These are phyloP conservation scores for Pseudomyrmex flavicornis DNA, from an alignment of 1,140 invertebrate genomes.

Conservation along the genomic window DNA sequence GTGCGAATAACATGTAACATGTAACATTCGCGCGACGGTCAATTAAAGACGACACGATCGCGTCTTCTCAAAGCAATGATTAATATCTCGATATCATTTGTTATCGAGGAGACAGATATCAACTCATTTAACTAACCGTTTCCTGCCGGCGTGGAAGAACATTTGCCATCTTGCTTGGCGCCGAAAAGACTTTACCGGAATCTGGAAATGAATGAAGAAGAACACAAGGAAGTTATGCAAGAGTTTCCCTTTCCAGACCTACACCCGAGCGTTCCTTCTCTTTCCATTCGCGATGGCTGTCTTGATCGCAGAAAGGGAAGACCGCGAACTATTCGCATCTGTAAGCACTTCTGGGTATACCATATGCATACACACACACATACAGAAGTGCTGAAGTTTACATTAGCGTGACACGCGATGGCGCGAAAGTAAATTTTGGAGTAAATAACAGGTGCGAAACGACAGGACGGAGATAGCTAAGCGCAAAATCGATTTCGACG, in stretches of 20 bases:
- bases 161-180: conserved; percentile 11
- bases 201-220: conserved; percentile 22
- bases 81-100: conserved; percentile 32
- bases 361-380: too few species aligned
- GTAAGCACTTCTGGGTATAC: too few species aligned
- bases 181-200: background rate
- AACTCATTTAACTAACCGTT: conserved; percentile 17
- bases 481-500: too few species aligned
- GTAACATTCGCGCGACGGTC: background rate
- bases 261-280: background rate
- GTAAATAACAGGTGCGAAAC: too few species aligned
- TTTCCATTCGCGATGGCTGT: background rate
- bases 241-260: background rate
- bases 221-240: conserved; percentile 4
- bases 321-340: too few species aligned
- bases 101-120: background rate
- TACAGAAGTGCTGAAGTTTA: too few species aligned
- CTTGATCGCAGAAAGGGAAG: background rate
- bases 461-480: too few species aligned
- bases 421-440: too few species aligned
- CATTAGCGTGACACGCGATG: too few species aligned
- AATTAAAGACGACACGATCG: background rate
- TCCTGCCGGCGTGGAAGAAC: background rate
- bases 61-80: background rate
- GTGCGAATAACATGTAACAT: background rate